Conservation (phyloP, 2,888 invertebrate genomes). For the Protonemura montana region DNA sequence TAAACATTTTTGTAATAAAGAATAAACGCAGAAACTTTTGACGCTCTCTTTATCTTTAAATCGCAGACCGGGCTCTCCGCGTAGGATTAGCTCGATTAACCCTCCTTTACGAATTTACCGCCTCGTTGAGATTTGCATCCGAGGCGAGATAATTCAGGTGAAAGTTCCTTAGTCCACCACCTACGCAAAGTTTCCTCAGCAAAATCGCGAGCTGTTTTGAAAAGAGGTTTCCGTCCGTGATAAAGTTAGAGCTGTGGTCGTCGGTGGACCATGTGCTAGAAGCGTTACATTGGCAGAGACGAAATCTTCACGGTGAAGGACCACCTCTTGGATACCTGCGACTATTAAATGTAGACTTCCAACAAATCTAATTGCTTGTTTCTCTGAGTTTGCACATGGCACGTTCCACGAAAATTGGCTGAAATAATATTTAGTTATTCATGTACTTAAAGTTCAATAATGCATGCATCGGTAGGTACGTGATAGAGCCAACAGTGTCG, state of each 20-base stretch:
- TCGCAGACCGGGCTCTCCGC: not conserved
- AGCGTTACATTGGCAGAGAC: not conserved
- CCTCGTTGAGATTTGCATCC: conserved; percentile 23
- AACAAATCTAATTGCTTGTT: conserved; percentile 28
- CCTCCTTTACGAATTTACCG: conserved; percentile 2
- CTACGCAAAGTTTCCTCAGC: not conserved
- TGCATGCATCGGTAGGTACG: not conserved
- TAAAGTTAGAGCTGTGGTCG: not conserved
- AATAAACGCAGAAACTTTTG: conserved; percentile 7
- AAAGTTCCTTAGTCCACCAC: not conserved
- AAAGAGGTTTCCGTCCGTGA: not conserved
- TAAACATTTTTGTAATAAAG: conserved; percentile 12
- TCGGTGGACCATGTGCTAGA: not conserved
- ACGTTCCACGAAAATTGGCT: conserved; percentile 12
- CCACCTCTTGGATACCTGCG: too few relatives aligned
- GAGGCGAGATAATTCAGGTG: conserved; percentile 15
- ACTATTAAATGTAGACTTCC: not conserved
- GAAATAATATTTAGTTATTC: conserved; percentile 2
- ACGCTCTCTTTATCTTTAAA: not conserved
- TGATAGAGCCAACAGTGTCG: not conserved
- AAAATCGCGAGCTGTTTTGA: not conserved
- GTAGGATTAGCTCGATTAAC: not conserved
- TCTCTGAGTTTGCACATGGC: conserved; percentile 2
- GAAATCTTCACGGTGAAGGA: not conserved
- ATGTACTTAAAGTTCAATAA: not conserved